phyloP scores from a whole-genome alignment of 2,113 vertebrate species.

The Hippocampus zosterae region DNA sequence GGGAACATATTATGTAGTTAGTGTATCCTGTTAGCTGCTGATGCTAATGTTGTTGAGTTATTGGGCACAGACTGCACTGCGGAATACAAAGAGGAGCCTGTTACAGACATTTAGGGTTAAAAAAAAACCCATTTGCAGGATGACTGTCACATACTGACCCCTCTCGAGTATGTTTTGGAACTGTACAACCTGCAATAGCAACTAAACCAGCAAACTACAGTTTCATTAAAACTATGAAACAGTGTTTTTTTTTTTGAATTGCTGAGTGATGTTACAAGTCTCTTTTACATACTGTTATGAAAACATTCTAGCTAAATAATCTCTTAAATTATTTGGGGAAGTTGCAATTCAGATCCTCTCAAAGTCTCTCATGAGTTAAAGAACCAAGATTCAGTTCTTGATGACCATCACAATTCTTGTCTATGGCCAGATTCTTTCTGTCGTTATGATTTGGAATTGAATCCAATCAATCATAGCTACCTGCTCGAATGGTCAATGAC shows the following conservation, averaged over 20 bases:
- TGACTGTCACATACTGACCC: neutral
- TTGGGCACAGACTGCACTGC: too few relatives aligned
- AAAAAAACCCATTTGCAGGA: too few relatives aligned
- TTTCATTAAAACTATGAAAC: neutral
- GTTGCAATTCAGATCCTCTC: slow-evolving; percentile 10
- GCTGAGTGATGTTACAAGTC: slow-evolving; percentile 23
- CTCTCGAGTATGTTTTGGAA: neutral
- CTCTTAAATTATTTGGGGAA: neutral
- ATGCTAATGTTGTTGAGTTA: too few relatives aligned
- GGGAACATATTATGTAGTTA: too few relatives aligned
- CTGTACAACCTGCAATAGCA: neutral
- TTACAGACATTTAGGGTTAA: too few relatives aligned
- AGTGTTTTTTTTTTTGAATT: slow-evolving; percentile 23
- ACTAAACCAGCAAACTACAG: neutral
- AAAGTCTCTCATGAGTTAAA: slow-evolving; percentile 12
- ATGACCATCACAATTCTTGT: slow-evolving; percentile 19
- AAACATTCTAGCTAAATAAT: slow-evolving; percentile 16
- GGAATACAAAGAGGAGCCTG: too few relatives aligned
- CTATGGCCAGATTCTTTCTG: slow-evolving; percentile 37
- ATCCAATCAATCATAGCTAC: slow-evolving; percentile 50
- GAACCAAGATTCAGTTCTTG: slow-evolving; percentile 9
- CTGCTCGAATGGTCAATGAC: slow-evolving; percentile 46
- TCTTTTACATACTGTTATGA: slow-evolving; percentile 22
- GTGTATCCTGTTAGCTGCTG: too few relatives aligned
- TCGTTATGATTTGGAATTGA: slow-evolving; percentile 45